A percentile compares a stretch with the other conserved stretches of the same genome.
Conservation (phyloP, 1,140 invertebrate genomes). For the Drosophila paulistorum region DNA sequence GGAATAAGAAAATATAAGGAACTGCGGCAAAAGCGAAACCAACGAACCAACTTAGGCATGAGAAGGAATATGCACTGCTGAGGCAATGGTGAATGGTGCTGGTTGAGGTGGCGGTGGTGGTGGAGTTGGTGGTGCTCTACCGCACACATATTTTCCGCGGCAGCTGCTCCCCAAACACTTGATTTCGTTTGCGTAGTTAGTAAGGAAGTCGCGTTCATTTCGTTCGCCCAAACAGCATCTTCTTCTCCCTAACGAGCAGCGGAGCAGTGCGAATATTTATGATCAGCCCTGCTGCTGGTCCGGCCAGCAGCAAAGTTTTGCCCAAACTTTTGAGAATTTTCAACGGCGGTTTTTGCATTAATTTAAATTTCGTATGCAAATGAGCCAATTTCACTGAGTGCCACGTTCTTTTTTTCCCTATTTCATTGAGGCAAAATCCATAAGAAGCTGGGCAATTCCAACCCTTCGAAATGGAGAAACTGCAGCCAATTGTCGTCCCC, state of each 20-base stretch:
- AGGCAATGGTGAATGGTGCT: constrained; percentile 1
- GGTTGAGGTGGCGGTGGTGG: neutral
- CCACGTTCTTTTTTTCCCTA: constrained; percentile 49
- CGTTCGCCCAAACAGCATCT: constrained; percentile 44
- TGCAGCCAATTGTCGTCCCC: constrained; percentile 50
- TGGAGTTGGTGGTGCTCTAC: constrained; percentile 29
- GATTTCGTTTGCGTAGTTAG: constrained; percentile 78
- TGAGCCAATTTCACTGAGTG: constrained; percentile 81
- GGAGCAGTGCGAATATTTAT: constrained; percentile 76
- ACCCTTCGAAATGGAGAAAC: constrained; percentile 56
- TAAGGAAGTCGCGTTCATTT: constrained; percentile 79
- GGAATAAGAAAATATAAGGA: constrained; percentile 76
- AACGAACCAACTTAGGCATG: constrained; percentile 11
- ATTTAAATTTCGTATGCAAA: constrained; percentile 83
- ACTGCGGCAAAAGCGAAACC: constrained; percentile 65
- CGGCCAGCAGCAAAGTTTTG: constrained; percentile 52
- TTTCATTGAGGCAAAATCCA: constrained; percentile 13
- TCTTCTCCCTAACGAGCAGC: constrained; percentile 69
- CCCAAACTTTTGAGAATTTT: constrained; percentile 65
- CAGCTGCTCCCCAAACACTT: constrained; percentile 73
- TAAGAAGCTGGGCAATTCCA: constrained; percentile 45
- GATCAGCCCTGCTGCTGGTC: constrained; percentile 59
- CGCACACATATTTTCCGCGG: constrained; percentile 72
- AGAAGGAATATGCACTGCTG: constrained; percentile 12
- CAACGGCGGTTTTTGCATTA: constrained; percentile 78